Percentiles rank a stretch among this genome's conserved stretches.
phyloP scores from a whole-genome alignment of 2,888 invertebrate species.

The Suillia variegata region DNA sequence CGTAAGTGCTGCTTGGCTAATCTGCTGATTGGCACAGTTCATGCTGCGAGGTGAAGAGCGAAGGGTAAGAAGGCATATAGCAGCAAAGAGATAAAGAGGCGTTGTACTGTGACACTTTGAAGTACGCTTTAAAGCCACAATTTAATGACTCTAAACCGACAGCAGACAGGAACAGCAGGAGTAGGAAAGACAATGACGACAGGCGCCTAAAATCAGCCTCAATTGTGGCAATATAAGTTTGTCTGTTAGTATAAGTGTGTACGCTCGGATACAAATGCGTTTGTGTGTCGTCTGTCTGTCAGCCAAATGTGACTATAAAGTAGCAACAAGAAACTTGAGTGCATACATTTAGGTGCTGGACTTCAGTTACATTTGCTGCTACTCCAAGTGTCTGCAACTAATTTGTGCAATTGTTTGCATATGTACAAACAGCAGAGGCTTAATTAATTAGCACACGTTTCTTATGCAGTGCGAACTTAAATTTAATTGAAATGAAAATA shows the following conservation, averaged over 20 bases:
- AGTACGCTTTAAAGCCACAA: no score
- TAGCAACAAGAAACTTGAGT: constrained; percentile 22
- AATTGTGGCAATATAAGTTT: no score
- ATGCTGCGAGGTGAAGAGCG: not conserved
- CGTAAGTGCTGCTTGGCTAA: no score
- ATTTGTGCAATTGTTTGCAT: constrained; percentile 20
- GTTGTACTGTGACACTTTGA: constrained; percentile 20
- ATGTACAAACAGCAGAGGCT: not conserved
- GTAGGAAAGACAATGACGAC: constrained; percentile 1
- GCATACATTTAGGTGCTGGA: not conserved
- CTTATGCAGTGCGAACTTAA: no score
- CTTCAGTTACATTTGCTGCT: not conserved
- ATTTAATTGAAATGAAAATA: no score
- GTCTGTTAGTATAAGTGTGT: not conserved
- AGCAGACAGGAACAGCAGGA: not conserved
- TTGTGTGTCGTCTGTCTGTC: not conserved
- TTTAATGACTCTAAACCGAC: constrained; percentile 25
- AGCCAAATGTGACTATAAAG: constrained; percentile 43
- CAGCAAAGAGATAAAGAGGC: no score
- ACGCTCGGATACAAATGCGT: no score
- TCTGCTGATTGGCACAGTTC: not conserved
- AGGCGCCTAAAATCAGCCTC: not conserved
- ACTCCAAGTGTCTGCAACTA: constrained; percentile 13
- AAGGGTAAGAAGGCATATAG: no score
- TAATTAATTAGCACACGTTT: no score